These are phyloP conservation scores for Macrobrachium rosenbergii DNA, from an alignment of 1,140 invertebrate species.

Conservation along the genomic window DNA sequence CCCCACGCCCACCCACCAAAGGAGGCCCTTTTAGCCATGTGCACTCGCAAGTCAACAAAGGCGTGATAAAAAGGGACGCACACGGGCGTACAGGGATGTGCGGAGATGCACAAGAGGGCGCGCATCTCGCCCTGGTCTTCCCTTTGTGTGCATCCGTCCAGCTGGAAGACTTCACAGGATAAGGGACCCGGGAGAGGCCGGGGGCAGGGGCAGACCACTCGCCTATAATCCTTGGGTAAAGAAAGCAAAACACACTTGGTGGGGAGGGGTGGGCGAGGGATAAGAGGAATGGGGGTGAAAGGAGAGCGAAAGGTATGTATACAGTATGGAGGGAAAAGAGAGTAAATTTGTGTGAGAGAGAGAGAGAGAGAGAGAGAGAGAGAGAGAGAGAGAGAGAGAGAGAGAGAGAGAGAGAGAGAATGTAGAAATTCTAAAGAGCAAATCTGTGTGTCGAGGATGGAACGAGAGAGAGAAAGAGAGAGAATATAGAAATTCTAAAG, in stretches of 20 bases:
- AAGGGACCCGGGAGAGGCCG: background rate
- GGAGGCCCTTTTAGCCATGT: background rate
- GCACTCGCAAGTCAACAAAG: conserved; percentile 5
- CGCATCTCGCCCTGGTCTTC: background rate
- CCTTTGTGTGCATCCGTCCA: conserved; percentile 17
- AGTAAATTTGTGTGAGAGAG: background rate
- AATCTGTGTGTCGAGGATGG: no score
- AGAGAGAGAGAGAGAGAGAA: background rate
- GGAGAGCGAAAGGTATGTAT: background rate
- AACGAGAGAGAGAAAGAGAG: no score
- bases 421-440: no score
- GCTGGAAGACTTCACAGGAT: conserved; percentile 39
- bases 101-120: background rate
- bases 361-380: background rate
- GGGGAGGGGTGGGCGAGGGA: background rate
- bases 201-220: no score
- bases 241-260: conserved; percentile 36
- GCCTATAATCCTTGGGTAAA: conserved; percentile 38
- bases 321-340: background rate
- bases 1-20: background rate
- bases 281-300: background rate
- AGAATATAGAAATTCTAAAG: no score
- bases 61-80: conserved; percentile 6
- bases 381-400: background rate
- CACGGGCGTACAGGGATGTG: background rate